Evolutionary conservation across 2,113 vertebrate genomes (phyloP), one percentile per base, ranked within the genome.

Genomic region (Danionella cerebrum): DNA sequence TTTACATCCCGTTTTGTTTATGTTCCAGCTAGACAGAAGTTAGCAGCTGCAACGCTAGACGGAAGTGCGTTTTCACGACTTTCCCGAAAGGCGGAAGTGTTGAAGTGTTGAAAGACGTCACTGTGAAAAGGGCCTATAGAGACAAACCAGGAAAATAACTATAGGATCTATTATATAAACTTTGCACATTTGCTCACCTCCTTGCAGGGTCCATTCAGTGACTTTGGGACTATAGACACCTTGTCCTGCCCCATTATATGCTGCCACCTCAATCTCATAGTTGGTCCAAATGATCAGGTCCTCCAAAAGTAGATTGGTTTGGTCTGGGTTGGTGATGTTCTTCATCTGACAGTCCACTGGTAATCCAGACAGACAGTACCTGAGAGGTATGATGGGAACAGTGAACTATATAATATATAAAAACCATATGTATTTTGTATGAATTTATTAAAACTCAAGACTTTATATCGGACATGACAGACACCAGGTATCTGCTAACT

Each of bases 201-300:
- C 96, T 84, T 98, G 96, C 71, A 98, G 89, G 0, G 96, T 98
- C 96, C 96, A 99, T 73, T 98, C 95, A 0, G 95, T 96, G 78
- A 98, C 94, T 78, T 92, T 97, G 81, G 91, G 80, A 82, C 96
- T 97, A 84, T 93, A 98, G 63, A 92, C 90, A 0, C 96, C 96
- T 59, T 92, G 85, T 1, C 96, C 95, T 0, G 96, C 95, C 0
- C 92, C 94, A 58, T 98, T 99, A 82, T 96, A 99, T 0, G 96
- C 94, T 0, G 95, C 96, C 79, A 98, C 95, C 78, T 96, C 93
- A 0, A 98, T 98, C 87, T 99, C 96, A 0, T 98, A 99, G 84
- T 98, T 98, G 83, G 96, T 98, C 96, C 96, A 99, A 73, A 98
- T 97, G 88, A 99, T 98, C 79, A 99, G 92, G 35, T 98, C 96